phyloP scores from a whole-genome alignment of 2,113 vertebrate species.

The Synchiropus splendidus region DNA sequence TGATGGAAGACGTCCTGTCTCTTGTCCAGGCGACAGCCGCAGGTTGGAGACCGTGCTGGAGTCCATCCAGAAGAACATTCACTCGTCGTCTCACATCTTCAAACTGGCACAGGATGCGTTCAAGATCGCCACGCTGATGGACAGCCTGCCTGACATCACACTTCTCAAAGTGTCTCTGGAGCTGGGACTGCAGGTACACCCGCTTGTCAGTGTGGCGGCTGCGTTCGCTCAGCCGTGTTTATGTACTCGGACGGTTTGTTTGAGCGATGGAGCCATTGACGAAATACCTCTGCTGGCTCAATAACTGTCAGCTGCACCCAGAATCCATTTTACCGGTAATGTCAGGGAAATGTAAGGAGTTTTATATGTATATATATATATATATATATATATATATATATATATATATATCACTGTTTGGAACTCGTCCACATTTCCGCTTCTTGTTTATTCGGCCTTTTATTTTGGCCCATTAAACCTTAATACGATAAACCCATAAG shows the following conservation, averaged over 20 bases:
- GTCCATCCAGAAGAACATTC: constrained; percentile 98
- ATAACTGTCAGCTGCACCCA: too few species aligned
- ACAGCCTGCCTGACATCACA: constrained; percentile 89
- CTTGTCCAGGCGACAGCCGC: constrained; percentile 80
- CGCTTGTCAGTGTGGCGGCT: too few species aligned
- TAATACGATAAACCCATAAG: neutral
- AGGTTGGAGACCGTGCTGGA: constrained; percentile 93
- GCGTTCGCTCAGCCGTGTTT: neutral
- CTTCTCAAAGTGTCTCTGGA: constrained; percentile 94
- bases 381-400: too few species aligned
- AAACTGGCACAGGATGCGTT: constrained; percentile 97
- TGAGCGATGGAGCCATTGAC: too few species aligned
- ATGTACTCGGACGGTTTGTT: too few species aligned
- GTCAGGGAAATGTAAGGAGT: too few species aligned
- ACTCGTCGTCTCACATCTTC: constrained; percentile 93
- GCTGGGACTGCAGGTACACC: constrained; percentile 89
- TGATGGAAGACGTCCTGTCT: neutral
- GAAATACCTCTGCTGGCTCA: too few species aligned
- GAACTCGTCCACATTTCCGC: too few species aligned
- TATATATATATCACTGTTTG: too few species aligned
- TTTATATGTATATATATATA: too few species aligned
- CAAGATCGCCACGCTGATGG: constrained; percentile 92
- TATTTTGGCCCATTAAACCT: neutral
- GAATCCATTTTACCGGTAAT: too few species aligned
- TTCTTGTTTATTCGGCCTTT: constrained; percentile 1